Percentiles rank a stretch among this genome's conserved stretches.
phyloP scores from a whole-genome alignment of 2,797 vertebrate genomes.

The Schizopygopsis malacanthus region DNA sequence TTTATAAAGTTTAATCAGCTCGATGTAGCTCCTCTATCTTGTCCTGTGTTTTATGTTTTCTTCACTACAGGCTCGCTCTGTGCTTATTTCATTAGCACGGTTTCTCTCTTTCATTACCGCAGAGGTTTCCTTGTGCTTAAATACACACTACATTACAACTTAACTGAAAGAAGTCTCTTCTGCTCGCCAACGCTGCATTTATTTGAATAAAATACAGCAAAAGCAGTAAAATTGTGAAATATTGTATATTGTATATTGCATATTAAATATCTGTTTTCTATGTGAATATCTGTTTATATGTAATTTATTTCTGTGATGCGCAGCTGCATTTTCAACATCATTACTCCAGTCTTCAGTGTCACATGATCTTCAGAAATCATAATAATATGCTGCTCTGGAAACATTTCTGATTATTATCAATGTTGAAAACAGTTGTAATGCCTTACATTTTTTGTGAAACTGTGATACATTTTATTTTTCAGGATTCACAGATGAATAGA shows the following conservation, averaged over 20 bases:
- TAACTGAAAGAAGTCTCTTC: not conserved
- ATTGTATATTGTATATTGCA: not conserved
- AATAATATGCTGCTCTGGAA: not conserved
- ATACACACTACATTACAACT: not conserved
- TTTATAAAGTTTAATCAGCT: slow-evolving; percentile 85
- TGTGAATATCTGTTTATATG: not conserved
- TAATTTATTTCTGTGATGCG: not conserved
- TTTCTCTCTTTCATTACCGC: not conserved
- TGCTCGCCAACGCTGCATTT: not conserved
- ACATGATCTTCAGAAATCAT: not conserved
- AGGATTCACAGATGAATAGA: too few species aligned
- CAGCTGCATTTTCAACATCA: not conserved
- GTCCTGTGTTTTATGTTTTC: not conserved
- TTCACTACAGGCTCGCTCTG: not conserved
- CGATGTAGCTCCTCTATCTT: slow-evolving; percentile 66
- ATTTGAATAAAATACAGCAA: not conserved
- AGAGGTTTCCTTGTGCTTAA: not conserved
- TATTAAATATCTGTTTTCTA: not conserved
- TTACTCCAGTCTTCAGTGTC: not conserved
- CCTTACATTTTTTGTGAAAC: accelerated
- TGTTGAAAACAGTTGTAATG: not conserved
- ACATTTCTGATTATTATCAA: not conserved
- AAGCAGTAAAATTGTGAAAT: not conserved
- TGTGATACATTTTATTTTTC: too few species aligned
- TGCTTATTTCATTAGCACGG: not conserved